These are phyloP conservation scores for Apaloderma vittatum DNA, from an alignment of 2,113 vertebrate genomes.

Conservation along the genomic window DNA sequence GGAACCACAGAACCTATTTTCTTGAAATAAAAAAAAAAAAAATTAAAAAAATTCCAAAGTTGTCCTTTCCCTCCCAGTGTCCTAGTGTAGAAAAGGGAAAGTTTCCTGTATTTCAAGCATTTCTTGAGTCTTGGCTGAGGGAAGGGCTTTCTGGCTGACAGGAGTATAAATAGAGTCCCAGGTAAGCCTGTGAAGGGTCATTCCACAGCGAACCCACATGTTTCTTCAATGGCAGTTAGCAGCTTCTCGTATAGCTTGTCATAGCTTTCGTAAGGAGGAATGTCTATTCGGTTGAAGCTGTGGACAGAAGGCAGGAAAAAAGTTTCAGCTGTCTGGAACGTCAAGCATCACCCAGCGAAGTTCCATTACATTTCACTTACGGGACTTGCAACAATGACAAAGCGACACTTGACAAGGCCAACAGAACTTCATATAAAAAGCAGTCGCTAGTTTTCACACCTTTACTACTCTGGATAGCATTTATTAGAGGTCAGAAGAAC, in stretches of 20 bases:
- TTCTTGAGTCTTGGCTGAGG: constrained; percentile 78
- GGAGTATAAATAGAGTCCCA: constrained; percentile 77
- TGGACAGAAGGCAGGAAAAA: neutral
- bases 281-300: constrained; percentile 99
- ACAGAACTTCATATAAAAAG: neutral
- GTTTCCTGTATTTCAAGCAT: constrained; percentile 83
- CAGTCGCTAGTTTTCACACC: neutral
- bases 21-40: constrained; percentile 78
- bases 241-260: constrained; percentile 99
- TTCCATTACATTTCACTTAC: accelerated
- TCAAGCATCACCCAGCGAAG: neutral
- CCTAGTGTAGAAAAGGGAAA: constrained; percentile 71
- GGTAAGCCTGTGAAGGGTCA: constrained; percentile 78
- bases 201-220: constrained; percentile 98
- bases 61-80: constrained; percentile 82
- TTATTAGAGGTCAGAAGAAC: accelerated
- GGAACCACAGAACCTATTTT: constrained; percentile 80
- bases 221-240: constrained; percentile 99
- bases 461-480: neutral
- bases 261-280: constrained; percentile 96
- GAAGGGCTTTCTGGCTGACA: constrained; percentile 72
- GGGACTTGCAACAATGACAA: neutral
- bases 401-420: neutral
- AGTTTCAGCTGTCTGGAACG: neutral
- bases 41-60: constrained; percentile 72